These are phyloP conservation scores for Rhinopomastus cyanomelas DNA, from an alignment of 2,113 vertebrate species.

Conservation along the genomic window DNA sequence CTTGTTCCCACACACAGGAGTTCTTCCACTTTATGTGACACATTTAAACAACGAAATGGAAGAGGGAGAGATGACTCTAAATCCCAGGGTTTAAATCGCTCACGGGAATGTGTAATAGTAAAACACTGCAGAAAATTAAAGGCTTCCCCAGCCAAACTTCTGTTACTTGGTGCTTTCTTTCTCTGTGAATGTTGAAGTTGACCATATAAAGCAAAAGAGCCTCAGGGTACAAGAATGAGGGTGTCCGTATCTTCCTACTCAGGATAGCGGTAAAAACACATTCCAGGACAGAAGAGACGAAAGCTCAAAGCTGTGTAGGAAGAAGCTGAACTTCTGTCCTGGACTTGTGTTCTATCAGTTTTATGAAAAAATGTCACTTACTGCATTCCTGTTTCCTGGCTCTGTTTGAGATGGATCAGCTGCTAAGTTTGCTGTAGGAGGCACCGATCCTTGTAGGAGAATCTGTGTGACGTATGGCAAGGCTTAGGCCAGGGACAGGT, in stretches of 20 bases:
- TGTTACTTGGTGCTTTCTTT: neutral
- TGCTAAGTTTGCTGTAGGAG: neutral
- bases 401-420: neutral
- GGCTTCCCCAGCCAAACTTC: neutral
- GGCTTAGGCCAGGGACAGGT: neutral
- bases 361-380: neutral
- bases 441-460: neutral
- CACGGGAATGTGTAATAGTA: neutral
- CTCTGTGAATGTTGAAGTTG: neutral
- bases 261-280: neutral
- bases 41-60: neutral
- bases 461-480: neutral
- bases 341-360: neutral
- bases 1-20: neutral
- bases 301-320: neutral
- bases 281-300: neutral
- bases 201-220: neutral
- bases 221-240: neutral
- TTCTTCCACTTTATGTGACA: neutral
- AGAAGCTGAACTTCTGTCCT: neutral
- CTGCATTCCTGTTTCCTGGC: neutral
- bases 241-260: neutral
- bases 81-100: neutral
- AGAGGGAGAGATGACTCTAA: neutral
- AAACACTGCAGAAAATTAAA: neutral